Base-by-base conservation (phyloP, 2,888 invertebrate genomes). In the Scaptomyza parva region DNA sequence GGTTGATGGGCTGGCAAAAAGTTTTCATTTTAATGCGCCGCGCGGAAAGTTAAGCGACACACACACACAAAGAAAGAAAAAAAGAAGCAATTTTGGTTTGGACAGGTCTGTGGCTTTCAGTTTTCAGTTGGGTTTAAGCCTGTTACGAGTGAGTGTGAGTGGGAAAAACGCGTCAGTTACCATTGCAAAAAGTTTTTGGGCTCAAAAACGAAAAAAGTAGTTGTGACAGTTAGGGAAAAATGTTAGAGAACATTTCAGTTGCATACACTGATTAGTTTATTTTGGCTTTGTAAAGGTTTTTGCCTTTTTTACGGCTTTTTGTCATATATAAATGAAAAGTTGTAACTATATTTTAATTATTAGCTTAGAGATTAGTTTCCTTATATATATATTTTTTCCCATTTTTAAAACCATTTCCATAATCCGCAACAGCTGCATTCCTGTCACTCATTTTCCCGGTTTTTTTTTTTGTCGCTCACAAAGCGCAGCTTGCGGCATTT, bases 21-120 rank as follows among this genome's bases (percentile, higher is more conserved):
- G 57, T 58, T 74, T 70, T 53, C 35, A 18, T 58, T 74, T 65
- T 70, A 54, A 61, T 55, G 69, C 68, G 69, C 61, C 60, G 30
- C 60, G 30, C 39, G 14, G 5, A 44, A 71, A 71, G 61, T 72
- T 71, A 26, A 17, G 35, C 60, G 53, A 60, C 47, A 60, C 18
- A 17, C 30, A 50, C 3, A 30, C 28, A 30, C 3, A 35, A 33
- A 14, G 2, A 28, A 28, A n/a, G 7, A 67, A 48, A 52, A 52
- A 14, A 51, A 52, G 52, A n/a, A 28, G 9, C 1, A 55, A 58
- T 71, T 44, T 58, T 53, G 41, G 41, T 47, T 47, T 30, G 47
- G 47, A 63, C 60, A 58, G 53, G 35, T 64, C 43, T 47, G 59
- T 24, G 65, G 71, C 30, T 44, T 39, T 53, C 6, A 45, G 57